Conservation (phyloP, 2,113 vertebrate species). For the Percopsis transmontana region DNA sequence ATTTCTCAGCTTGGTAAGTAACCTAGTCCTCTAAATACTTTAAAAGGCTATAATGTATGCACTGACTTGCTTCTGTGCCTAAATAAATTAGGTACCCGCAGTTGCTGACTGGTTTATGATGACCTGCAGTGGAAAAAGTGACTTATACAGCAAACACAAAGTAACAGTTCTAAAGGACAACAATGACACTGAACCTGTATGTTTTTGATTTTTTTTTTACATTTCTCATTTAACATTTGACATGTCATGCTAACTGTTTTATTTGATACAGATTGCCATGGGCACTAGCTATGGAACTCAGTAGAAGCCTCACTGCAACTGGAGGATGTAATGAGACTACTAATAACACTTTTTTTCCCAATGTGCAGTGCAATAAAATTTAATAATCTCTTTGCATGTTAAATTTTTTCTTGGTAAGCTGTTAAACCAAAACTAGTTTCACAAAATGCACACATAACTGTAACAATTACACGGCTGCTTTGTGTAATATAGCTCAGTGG, state of each 20-base stretch:
- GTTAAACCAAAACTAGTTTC: no score
- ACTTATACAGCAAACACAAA: constrained; percentile 83
- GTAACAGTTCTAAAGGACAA: constrained; percentile 80
- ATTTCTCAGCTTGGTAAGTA: constrained; percentile 84
- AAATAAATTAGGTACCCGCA: constrained; percentile 74
- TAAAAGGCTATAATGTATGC: neutral
- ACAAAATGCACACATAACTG: no score
- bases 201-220: constrained; percentile 4
- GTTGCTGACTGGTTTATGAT: constrained; percentile 84
- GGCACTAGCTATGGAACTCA: constrained; percentile 54
- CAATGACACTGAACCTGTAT: constrained; percentile 73
- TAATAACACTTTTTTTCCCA: no score
- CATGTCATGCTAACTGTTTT: neutral
- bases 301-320: constrained; percentile 18
- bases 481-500: no score
- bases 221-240: neutral
- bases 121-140: constrained; percentile 79
- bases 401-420: no score
- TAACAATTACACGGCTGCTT: no score
- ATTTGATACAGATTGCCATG: constrained; percentile 39
- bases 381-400: neutral
- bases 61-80: neutral
- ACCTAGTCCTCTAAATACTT: neutral
- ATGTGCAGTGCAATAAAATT: neutral
- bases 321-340: neutral